Evolutionary conservation across 1,140 invertebrate genomes (phyloP).

Genomic region (Atta texana): DNA sequence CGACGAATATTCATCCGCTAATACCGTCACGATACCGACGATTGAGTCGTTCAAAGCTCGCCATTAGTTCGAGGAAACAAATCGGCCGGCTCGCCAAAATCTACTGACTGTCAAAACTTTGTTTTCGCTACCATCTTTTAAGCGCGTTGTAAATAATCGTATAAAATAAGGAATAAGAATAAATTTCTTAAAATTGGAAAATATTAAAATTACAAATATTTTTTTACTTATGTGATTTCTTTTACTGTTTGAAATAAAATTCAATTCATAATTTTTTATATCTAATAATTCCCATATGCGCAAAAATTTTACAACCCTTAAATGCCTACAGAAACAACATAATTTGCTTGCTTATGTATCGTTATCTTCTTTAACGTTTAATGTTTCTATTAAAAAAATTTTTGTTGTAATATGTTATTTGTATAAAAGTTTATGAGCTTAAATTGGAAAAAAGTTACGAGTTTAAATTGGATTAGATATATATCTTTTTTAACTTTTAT

Average conservation of each 20-base stretch:
- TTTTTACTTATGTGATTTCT: neutral
- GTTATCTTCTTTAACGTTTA: no score
- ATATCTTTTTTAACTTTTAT: no score
- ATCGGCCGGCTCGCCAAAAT: neutral
- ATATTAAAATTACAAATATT: neutral
- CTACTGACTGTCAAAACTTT: neutral
- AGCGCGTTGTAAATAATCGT: neutral
- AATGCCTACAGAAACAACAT: no score
- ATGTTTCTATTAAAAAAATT: no score
- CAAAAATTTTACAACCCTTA: neutral
- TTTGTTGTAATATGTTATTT: no score
- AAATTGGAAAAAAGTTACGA: no score
- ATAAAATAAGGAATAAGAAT: neutral
- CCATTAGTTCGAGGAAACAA: neutral
- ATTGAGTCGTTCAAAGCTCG: constrained; percentile 45
- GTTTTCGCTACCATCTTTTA: neutral
- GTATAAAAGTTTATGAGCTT: no score
- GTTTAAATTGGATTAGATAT: no score
- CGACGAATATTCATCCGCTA: constrained; percentile 39
- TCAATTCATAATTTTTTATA: neutral
- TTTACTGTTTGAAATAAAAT: neutral
- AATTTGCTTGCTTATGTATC: no score
- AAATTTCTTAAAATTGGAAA: neutral
- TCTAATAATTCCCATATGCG: neutral
- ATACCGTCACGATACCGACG: constrained; percentile 20